Evolutionary conservation across 2,113 vertebrate genomes (phyloP).

Genomic region (Corapipo altera): DNA sequence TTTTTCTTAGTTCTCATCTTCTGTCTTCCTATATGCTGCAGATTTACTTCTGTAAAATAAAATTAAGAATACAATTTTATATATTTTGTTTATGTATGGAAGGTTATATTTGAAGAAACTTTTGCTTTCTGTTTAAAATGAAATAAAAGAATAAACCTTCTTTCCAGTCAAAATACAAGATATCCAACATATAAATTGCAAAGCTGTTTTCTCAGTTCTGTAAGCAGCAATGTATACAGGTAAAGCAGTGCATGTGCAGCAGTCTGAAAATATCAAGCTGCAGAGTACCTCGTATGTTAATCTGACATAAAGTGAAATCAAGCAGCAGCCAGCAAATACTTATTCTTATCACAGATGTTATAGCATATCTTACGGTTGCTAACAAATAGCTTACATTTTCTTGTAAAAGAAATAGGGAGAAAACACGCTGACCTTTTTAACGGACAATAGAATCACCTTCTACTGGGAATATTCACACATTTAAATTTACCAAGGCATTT

Average conservation of each 20-base stretch:
- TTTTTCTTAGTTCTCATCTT: not conserved
- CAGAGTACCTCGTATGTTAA: not conserved
- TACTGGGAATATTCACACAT: not conserved
- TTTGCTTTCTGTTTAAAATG: not conserved
- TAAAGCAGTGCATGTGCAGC: not conserved
- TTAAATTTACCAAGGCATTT: not conserved
- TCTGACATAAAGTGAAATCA: not conserved
- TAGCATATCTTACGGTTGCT: not conserved
- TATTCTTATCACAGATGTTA: not conserved
- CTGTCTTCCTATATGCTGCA: not conserved
- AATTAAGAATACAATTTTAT: not conserved
- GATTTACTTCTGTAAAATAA: not conserved
- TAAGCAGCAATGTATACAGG: not conserved
- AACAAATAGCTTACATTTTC: not conserved
- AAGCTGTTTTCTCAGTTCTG: not conserved
- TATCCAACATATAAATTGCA: not conserved
- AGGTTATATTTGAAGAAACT: not conserved
- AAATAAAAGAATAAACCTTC: not conserved
- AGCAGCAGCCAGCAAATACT: not conserved
- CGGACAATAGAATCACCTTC: not conserved
- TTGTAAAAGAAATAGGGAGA: not conserved
- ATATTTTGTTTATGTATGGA: not conserved
- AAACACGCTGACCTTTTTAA: not conserved
- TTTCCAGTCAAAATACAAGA: not conserved
- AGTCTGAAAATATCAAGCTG: not conserved